These are phyloP conservation scores for Drosophila anceps DNA, from an alignment of 2,888 invertebrate genomes.

Conservation along the genomic window DNA sequence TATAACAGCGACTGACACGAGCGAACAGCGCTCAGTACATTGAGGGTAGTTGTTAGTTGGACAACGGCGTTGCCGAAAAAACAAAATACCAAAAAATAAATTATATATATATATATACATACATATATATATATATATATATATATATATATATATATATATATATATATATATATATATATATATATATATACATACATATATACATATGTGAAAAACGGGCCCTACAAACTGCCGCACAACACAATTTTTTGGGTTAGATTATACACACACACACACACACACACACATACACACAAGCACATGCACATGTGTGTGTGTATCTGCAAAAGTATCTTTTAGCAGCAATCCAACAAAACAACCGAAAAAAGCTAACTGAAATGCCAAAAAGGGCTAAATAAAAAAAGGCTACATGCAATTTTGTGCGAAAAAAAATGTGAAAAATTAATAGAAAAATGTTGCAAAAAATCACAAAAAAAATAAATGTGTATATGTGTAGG, in stretches of 20 bases:
- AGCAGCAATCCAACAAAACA: constrained; percentile 34
- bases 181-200: background rate
- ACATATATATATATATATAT: background rate
- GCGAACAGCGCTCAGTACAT: constrained; percentile 81
- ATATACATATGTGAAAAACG: constrained; percentile 28
- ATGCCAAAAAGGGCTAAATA: constrained; percentile 34
- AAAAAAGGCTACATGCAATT: constrained; percentile 13
- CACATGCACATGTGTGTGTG: constrained; percentile 45
- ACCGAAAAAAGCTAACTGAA: constrained; percentile 51
- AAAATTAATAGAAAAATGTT: constrained; percentile 22
- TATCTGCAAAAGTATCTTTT: constrained; percentile 67
- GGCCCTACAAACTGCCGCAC: constrained; percentile 82
- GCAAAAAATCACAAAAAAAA: constrained; percentile 39
- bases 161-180: background rate
- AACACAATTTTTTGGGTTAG: constrained; percentile 82
- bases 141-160: constrained; percentile 3
- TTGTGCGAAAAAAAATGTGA: constrained; percentile 28
- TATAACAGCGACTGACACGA: constrained; percentile 79
- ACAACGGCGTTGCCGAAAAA: constrained; percentile 82
- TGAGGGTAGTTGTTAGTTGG: constrained; percentile 85
- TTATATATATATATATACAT: background rate
- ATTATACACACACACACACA: constrained; percentile 55
- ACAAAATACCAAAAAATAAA: constrained; percentile 14
- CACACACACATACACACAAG: constrained; percentile 29
- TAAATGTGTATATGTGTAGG: constrained; percentile 32